A percentile compares a stretch with the other conserved stretches of the same genome.
These are phyloP conservation scores for Crematogaster levior DNA, from an alignment of 2,888 invertebrate genomes.

Conservation along the genomic window DNA sequence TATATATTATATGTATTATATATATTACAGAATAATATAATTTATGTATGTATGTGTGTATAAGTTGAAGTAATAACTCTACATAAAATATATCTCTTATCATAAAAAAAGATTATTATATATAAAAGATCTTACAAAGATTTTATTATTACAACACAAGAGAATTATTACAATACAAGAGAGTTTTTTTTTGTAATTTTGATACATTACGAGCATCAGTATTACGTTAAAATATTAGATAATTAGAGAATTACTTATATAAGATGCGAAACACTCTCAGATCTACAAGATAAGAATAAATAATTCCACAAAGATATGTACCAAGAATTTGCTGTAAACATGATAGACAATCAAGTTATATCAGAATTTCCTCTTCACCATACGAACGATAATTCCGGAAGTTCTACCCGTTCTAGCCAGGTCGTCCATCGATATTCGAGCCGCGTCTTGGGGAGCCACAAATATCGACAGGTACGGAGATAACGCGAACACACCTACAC, in stretches of 20 bases:
- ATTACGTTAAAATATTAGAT: not conserved
- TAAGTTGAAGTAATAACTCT: not conserved
- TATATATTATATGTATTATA: too few relatives aligned
- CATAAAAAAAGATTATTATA: too few relatives aligned
- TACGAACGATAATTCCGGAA: slow-evolving; percentile 37
- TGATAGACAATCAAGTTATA: not conserved
- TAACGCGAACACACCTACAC: slow-evolving; percentile 53
- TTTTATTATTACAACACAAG: too few relatives aligned
- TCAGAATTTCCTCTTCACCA: not conserved
- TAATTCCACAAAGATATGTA: not conserved
- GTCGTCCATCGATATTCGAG: slow-evolving; percentile 52
- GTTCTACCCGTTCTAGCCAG: slow-evolving; percentile 19
- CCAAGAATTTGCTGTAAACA: not conserved
- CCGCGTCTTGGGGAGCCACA: slow-evolving; percentile 50
- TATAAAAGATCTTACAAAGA: not conserved
- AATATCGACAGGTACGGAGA: slow-evolving; percentile 53
- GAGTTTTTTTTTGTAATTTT: too few relatives aligned
- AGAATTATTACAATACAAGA: too few relatives aligned
- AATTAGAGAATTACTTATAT: not conserved
- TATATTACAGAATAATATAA: not conserved
- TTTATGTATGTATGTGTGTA: not conserved
- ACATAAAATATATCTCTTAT: not conserved
- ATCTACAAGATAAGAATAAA: not conserved
- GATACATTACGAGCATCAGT: not conserved
- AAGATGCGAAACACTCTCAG: not conserved